Percentiles rank a stretch among this genome's conserved stretches.
Evolutionary conservation across 2,797 vertebrate genomes (phyloP).

Genomic region (Mionectes olivaceus): DNA sequence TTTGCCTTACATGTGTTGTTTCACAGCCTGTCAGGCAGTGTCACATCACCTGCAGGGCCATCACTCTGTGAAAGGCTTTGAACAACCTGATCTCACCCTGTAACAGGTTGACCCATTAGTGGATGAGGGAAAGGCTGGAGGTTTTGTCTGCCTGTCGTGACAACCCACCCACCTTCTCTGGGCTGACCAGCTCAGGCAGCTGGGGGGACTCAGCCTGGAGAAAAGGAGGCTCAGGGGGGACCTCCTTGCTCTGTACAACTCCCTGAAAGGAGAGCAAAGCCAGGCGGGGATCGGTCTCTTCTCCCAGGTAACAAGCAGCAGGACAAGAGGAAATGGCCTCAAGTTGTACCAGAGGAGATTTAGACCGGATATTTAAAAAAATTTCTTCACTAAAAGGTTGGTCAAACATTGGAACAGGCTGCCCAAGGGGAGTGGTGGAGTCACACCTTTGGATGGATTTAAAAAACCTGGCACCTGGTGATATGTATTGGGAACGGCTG

Average conservation of each 20-base stretch:
- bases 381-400: background rate
- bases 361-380: background rate
- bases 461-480: rapidly evolving
- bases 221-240: background rate
- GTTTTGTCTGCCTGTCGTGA: background rate
- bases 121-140: background rate
- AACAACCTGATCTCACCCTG: background rate
- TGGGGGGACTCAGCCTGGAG: background rate
- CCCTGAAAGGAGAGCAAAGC: background rate
- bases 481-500: rapidly evolving
- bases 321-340: background rate
- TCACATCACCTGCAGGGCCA: background rate
- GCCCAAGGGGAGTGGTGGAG: background rate
- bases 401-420: background rate
- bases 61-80: background rate
- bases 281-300: background rate
- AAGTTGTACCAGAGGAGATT: background rate
- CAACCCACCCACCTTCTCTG: background rate
- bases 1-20: background rate
- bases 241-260: background rate
- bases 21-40: background rate
- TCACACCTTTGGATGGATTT: too few species aligned
- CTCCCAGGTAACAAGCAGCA: background rate
- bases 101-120: background rate
- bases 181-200: background rate